Base-by-base conservation (phyloP, 2,888 invertebrate genomes). In the Gymnocheta viridis region DNA sequence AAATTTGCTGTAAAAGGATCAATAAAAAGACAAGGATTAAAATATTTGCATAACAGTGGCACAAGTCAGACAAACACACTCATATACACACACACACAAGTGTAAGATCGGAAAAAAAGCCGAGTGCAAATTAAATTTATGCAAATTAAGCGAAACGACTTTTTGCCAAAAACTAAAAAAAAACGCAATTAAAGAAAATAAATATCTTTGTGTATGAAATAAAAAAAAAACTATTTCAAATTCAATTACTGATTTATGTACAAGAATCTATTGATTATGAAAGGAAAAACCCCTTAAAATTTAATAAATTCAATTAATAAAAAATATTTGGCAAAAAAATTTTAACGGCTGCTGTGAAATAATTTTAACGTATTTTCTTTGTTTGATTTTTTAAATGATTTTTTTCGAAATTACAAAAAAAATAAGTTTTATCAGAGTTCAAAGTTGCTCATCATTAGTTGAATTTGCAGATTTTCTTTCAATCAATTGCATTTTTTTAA, bases 11-110 rank as follows among this genome's bases (percentile, higher is more conserved):
- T 38, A 74, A 47, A 87, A 85, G 64, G 54, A 74, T 74, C 49
- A 64, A 74, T 62, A 29, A 24, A 76, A 44, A 22, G n/a, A 69
- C 64, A 85, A 80, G 74, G 87, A 86, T 87, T 87, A 24, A 38
- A 70, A 74, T 85, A 87, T 87, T 87, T 86, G 85, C 87, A 86
- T 87, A 86, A 87, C 86, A 86, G 62, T 86, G 87, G 86, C 87
- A 86, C 89, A 89, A 89, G 89, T 88, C 89, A 88, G 12, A 41
- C n/a, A 22, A 35, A 29, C 4, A 44, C 54, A 24, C 41, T 22
- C 32, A 60, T 24, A 32, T 2, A 49, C 62, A 86, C 85, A n/a
- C 22, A 32, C 17, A 12, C 6, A 7, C 41, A n/a, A n/a, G n/a
- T n/a, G n/a, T n/a, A n/a, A n/a, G n/a, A n/a, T 9, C 84, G 82